phyloP scores from a whole-genome alignment of 1,140 invertebrate genomes.

The Pseudomyrmex cubaensis region DNA sequence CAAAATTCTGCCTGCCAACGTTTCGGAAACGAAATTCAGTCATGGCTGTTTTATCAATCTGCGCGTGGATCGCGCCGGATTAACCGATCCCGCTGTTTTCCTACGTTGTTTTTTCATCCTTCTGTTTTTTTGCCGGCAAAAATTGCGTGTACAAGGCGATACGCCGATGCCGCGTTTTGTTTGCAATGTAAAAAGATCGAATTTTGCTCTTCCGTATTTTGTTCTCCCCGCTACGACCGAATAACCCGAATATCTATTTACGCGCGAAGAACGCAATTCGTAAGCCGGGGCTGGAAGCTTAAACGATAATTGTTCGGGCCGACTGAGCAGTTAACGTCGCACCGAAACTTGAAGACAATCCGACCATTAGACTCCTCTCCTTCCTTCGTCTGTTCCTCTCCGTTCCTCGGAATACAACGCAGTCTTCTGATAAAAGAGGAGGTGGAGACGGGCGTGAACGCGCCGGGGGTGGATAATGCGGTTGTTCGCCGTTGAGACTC shows the following conservation, averaged over 20 bases:
- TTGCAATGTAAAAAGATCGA: not conserved
- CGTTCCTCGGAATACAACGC: not conserved
- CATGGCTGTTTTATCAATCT: constrained; percentile 57
- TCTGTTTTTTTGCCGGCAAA: constrained; percentile 18
- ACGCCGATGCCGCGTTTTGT: not conserved
- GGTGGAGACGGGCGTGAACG: not conserved
- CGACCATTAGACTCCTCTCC: constrained; percentile 62
- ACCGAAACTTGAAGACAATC: constrained; percentile 53
- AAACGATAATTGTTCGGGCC: constrained; percentile 72
- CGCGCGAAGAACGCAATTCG: constrained; percentile 28
- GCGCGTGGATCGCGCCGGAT: constrained; percentile 41
- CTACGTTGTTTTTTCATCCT: constrained; percentile 35
- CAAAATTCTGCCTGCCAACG: constrained; percentile 40
- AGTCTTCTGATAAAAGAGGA: not conserved
- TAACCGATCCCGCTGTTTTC: constrained; percentile 61
- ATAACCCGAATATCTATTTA: constrained; percentile 39
- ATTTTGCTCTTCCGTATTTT: not conserved
- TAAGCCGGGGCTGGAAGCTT: constrained; percentile 53
- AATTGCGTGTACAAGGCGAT: not conserved
- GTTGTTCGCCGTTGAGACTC: constrained; percentile 63
- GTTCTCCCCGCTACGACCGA: constrained; percentile 9
- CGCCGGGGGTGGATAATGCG: constrained; percentile 56
- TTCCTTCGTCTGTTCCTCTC: constrained; percentile 18
- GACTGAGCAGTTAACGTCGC: constrained; percentile 59
- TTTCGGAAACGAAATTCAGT: constrained; percentile 49